phyloP scores from a whole-genome alignment of 2,113 vertebrate species.

The Mionectes macconnelli region DNA sequence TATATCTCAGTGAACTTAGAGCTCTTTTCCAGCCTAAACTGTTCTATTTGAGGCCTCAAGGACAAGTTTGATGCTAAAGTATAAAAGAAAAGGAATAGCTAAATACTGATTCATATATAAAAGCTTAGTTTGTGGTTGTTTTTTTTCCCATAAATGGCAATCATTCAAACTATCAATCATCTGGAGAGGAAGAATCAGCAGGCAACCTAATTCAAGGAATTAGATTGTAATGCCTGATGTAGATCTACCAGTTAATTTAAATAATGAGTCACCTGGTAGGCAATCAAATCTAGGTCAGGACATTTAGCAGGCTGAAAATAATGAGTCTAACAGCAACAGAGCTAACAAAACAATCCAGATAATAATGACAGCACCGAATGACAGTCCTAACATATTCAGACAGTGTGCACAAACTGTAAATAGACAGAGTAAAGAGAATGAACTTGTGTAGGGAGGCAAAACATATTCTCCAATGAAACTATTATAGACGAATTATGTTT shows the following conservation, averaged over 20 bases:
- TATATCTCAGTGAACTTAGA: not conserved
- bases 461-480: slow-evolving; percentile 57
- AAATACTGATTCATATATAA: not conserved
- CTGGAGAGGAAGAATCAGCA: slow-evolving; percentile 56
- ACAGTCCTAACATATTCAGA: slow-evolving; percentile 56
- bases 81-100: not conserved
- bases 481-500: slow-evolving; percentile 48
- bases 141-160: not conserved
- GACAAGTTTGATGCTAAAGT: not conserved
- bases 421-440: slow-evolving; percentile 52
- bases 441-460: slow-evolving; percentile 34
- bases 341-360: slow-evolving; percentile 66
- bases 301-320: slow-evolving; percentile 68
- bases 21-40: not conserved
- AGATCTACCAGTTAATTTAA: slow-evolving; percentile 66
- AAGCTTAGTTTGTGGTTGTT: not conserved
- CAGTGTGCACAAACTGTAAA: slow-evolving; percentile 47
- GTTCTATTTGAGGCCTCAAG: not conserved
- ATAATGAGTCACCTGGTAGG: slow-evolving; percentile 70
- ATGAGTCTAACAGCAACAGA: slow-evolving; percentile 59
- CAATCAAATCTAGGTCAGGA: slow-evolving; percentile 71
- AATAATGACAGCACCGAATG: slow-evolving; percentile 55
- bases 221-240: slow-evolving; percentile 59
- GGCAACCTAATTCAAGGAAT: slow-evolving; percentile 63
- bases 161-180: slow-evolving; percentile 50